Percentiles rank a stretch among this genome's conserved stretches.
Evolutionary conservation across 2,113 vertebrate genomes (phyloP).

Genomic region (Cheilinus undulatus): DNA sequence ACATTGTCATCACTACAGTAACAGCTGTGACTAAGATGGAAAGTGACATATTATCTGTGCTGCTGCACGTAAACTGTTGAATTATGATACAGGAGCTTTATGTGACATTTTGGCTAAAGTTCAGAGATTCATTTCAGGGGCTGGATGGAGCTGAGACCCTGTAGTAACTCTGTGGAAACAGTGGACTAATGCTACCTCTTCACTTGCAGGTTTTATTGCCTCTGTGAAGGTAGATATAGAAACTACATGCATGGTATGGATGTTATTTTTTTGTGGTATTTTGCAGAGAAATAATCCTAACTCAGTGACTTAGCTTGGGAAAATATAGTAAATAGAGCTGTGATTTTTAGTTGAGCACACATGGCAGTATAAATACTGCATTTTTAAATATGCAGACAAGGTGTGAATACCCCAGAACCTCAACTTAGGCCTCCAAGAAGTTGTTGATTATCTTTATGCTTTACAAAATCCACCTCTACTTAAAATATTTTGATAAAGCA

Average conservation of each 20-base stretch:
- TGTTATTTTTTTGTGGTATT: not conserved
- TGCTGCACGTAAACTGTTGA: slow-evolving; percentile 54
- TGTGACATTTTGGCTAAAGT: slow-evolving; percentile 50
- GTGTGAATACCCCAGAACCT: not conserved
- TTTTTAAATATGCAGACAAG: too few species aligned
- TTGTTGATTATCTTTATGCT: slow-evolving; percentile 10
- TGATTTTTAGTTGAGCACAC: not conserved
- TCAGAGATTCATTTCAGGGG: slow-evolving; percentile 45
- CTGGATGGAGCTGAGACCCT: slow-evolving; percentile 43
- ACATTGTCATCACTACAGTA: slow-evolving; percentile 70
- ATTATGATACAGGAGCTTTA: slow-evolving; percentile 52
- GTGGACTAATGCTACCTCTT: not conserved
- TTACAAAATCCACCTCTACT: too few species aligned
- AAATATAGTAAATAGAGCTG: not conserved
- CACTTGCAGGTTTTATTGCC: slow-evolving; percentile 23
- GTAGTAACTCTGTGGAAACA: not conserved
- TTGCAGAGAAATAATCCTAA: not conserved
- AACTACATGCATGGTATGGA: not conserved
- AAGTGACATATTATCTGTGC: slow-evolving; percentile 63
- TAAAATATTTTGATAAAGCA: too few species aligned
- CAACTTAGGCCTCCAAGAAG: not conserved
- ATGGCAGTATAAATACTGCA: not conserved
- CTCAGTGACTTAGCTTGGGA: not conserved
- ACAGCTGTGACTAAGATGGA: slow-evolving; percentile 69
- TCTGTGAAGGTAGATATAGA: not conserved